Evolutionary conservation across 2,888 invertebrate species (phyloP).

Genomic region (Timandra comae): DNA sequence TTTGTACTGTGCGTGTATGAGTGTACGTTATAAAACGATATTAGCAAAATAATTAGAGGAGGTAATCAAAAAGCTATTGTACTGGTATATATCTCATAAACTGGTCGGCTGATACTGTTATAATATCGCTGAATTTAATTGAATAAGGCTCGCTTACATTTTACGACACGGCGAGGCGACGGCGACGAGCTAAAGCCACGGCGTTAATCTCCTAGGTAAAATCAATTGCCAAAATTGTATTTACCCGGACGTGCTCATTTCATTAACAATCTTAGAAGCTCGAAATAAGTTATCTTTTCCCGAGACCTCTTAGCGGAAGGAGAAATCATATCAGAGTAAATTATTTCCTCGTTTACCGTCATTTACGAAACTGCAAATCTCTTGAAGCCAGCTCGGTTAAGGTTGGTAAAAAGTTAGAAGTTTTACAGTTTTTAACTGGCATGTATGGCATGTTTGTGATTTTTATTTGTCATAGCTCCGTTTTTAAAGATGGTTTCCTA

Average conservation of each 20-base stretch:
- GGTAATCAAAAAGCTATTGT: slow-evolving; percentile 47
- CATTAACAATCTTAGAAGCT: slow-evolving; percentile 36
- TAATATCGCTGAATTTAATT: slow-evolving; percentile 72
- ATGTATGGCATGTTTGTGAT: no score
- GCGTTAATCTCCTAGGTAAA: slow-evolving; percentile 66
- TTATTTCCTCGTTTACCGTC: slow-evolving; percentile 63
- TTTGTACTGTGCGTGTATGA: background rate
- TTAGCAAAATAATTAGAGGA: slow-evolving; percentile 16
- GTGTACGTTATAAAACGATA: slow-evolving; percentile 13
- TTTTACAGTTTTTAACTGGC: no score
- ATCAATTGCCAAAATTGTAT: slow-evolving; percentile 72
- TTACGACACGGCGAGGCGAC: slow-evolving; percentile 53
- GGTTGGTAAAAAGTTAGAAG: slow-evolving; percentile 20
- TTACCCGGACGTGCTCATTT: slow-evolving; percentile 31
- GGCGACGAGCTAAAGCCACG: slow-evolving; percentile 50
- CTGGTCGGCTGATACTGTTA: slow-evolving; percentile 66
- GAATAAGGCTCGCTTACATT: slow-evolving; percentile 74
- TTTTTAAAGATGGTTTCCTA: no score
- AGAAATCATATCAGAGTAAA: slow-evolving; percentile 67
- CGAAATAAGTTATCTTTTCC: slow-evolving; percentile 46
- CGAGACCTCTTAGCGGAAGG: slow-evolving; percentile 37
- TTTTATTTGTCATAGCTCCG: no score
- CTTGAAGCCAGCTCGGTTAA: slow-evolving; percentile 26
- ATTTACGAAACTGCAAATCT: slow-evolving; percentile 59
- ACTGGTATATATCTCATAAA: slow-evolving; percentile 48